These are phyloP conservation scores for Drosophila anomelani DNA, from an alignment of 2,888 invertebrate genomes.

Conservation along the genomic window DNA sequence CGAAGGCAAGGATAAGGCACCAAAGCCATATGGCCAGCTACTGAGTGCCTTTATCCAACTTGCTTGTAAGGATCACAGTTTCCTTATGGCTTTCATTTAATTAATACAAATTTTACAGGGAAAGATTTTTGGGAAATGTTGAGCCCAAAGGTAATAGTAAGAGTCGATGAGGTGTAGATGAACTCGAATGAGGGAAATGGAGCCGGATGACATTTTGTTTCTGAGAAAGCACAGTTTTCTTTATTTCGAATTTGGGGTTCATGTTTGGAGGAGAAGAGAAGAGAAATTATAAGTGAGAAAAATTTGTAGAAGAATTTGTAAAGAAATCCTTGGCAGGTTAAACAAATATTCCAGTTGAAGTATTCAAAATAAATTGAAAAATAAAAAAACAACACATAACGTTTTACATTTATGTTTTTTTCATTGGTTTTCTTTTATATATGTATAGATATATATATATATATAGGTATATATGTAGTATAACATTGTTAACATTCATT, in stretches of 20 bases:
- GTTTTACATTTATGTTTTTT: slow-evolving; percentile 17
- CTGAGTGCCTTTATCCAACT: neutral
- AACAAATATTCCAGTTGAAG: slow-evolving; percentile 8
- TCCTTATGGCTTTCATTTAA: too few species aligned
- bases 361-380: slow-evolving; percentile 14
- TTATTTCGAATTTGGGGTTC: slow-evolving; percentile 20
- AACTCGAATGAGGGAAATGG: slow-evolving; percentile 13
- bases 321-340: neutral
- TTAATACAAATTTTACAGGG: too few species aligned
- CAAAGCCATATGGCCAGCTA: neutral
- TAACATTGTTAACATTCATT: slow-evolving; percentile 77
- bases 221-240: slow-evolving; percentile 16
- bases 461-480: slow-evolving; percentile 41
- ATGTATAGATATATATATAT: slow-evolving; percentile 28
- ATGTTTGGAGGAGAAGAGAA: neutral
- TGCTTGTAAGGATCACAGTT: neutral
- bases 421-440: slow-evolving; percentile 38
- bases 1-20: neutral
- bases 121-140: neutral
- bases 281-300: neutral
- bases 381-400: slow-evolving; percentile 16
- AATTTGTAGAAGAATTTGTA: neutral
- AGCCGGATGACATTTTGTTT: slow-evolving; percentile 20
- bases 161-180: slow-evolving; percentile 11
- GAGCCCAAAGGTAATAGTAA: slow-evolving; percentile 5